Base-by-base conservation (phyloP, 2,888 invertebrate genomes). In the Plusia festucae region DNA sequence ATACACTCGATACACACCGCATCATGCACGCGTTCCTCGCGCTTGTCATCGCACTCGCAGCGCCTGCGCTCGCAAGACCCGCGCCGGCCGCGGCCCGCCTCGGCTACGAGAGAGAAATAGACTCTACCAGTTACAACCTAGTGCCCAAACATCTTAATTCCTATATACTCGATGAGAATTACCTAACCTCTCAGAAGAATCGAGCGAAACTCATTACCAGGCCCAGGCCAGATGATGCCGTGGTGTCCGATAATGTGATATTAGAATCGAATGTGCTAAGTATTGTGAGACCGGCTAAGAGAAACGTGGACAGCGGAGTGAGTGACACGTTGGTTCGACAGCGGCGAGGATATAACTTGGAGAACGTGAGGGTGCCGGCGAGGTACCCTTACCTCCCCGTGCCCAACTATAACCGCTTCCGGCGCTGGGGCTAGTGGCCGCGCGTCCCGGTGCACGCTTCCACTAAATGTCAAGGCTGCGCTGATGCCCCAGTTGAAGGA, bases 11-110 rank as follows among this genome's bases (percentile, higher is more conserved):
- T 88, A 88, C 88, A 88, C 91, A 86, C 88, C 91, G 91, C 91
- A 93, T 85, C 89, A 95, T 94, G 94, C 90, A 93, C 92, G 93
- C 93, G 93, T 91, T 85, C 82, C 86, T 93, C 84, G 92, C 88
- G 88, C 83, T 93, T 85, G 88, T 86, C 79, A 77, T 93, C 82
- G 88, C 87, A 82, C 87, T 90, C 78, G 87, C 84, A 70, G 89
- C 88, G 74, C 79, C 86, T 78, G 89, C 89, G 82, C 84, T 87
- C 68, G 82, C 87, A 64, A 73, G 81, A 64, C 76, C 89, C 62
- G 56, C 60, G 22, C 87, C 88, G 74, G 92, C 91, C 75, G 87
- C 88, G 73, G 92, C 91, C 74, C 93, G 94, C 22, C 75, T 89
- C 82, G 93, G 93, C 69, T 93, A 91, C 88, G 92, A 93, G 74